phyloP scores from a whole-genome alignment of 2,888 invertebrate genomes.

The Spialia ferax region DNA sequence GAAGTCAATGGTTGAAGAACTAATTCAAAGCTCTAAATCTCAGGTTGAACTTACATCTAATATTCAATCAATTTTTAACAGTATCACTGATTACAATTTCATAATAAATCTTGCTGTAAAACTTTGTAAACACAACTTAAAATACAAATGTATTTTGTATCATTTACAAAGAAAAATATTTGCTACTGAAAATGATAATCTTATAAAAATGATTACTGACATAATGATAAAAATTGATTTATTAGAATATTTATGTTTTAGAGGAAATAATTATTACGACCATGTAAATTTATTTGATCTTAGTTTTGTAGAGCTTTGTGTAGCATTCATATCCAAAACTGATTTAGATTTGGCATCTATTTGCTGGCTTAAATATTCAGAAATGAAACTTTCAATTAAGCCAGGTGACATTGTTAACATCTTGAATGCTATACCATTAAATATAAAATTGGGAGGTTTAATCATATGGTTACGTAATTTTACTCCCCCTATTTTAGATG shows the following conservation, averaged over 20 bases:
- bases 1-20: constrained; percentile 54
- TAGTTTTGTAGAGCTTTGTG: constrained; percentile 67
- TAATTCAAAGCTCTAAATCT: constrained; percentile 35
- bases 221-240: constrained; percentile 75
- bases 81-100: constrained; percentile 64
- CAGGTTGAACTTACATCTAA: constrained; percentile 56
- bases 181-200: constrained; percentile 53
- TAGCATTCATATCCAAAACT: constrained; percentile 68
- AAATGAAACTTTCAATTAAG: constrained; percentile 58
- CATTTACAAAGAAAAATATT: constrained; percentile 68
- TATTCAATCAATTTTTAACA: constrained; percentile 64
- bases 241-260: constrained; percentile 74
- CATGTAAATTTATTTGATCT: constrained; percentile 65
- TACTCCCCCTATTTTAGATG: constrained; percentile 71
- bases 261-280: constrained; percentile 66
- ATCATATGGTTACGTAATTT: constrained; percentile 80
- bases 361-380: constrained; percentile 79
- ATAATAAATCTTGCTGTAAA: constrained; percentile 60
- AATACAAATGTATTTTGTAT: constrained; percentile 68
- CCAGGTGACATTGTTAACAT: constrained; percentile 67
- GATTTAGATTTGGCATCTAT: constrained; percentile 80
- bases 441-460: constrained; percentile 76
- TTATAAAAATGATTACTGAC: constrained; percentile 60
- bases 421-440: constrained; percentile 70
- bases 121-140: constrained; percentile 64